Percentiles rank a stretch among this genome's conserved stretches.
These are phyloP conservation scores for Kryptopterus vitreolus DNA, from an alignment of 2,797 vertebrate species.

Conservation along the genomic window DNA sequence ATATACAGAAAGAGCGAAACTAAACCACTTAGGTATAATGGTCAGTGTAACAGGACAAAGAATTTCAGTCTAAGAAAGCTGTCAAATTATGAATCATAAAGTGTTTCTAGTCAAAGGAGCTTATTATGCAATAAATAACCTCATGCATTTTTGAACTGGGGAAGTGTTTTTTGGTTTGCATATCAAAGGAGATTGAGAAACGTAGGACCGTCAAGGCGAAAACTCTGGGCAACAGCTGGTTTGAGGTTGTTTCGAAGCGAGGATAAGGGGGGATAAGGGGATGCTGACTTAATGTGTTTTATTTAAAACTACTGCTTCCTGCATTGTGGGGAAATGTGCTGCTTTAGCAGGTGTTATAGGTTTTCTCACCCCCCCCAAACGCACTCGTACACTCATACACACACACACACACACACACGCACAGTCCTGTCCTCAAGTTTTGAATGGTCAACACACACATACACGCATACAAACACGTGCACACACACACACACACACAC, in stretches of 20 bases:
- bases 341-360: constrained; percentile 55
- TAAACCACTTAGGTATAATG: not conserved
- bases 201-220: constrained; percentile 22
- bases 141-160: no score
- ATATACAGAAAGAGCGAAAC: not conserved
- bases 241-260: constrained; percentile 22
- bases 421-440: constrained; percentile 17
- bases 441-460: constrained; percentile 25
- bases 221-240: constrained; percentile 19
- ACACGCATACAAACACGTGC: constrained; percentile 34
- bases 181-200: not conserved
- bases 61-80: not conserved
- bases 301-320: constrained; percentile 57
- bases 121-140: not conserved
- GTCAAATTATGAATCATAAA: not conserved
- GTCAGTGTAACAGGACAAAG: not conserved
- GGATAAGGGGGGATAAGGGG: constrained; percentile 1
- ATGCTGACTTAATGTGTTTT: constrained; percentile 55
- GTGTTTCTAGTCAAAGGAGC: not conserved
- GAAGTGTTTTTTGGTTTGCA: not conserved
- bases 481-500: constrained; percentile 36
- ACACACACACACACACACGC: constrained; percentile 35
- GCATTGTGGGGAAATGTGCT: constrained; percentile 51
- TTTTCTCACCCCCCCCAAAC: constrained; percentile 34
- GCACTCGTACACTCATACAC: not conserved